Evolutionary conservation across 2,113 vertebrate species (phyloP).

Genomic region (Neopipo cinnamomea): DNA sequence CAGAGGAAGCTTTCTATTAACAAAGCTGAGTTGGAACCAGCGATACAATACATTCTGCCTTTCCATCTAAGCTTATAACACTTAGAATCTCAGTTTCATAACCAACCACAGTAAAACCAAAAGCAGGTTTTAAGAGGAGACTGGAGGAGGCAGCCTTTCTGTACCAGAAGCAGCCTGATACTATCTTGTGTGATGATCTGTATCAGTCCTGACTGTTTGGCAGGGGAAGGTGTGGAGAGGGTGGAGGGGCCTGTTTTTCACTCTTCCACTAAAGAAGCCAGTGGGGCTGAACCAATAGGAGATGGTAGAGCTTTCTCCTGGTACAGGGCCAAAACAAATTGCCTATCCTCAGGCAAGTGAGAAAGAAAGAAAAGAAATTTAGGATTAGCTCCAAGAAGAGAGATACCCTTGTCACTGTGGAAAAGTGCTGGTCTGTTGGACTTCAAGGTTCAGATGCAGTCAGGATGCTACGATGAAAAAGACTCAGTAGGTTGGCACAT

Average conservation of each 20-base stretch:
- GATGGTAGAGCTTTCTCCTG: background rate
- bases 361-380: background rate
- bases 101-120: background rate
- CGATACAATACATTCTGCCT: background rate
- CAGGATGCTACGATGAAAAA: background rate
- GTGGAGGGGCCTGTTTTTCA: background rate
- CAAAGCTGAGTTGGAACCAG: background rate
- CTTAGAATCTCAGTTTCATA: background rate
- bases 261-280: background rate
- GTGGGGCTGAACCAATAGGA: background rate
- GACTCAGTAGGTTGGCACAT: background rate
- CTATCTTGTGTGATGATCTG: background rate
- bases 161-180: background rate
- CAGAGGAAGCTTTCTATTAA: background rate
- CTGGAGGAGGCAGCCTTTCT: background rate
- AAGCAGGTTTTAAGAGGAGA: background rate
- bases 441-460: background rate
- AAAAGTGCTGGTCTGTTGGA: background rate
- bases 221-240: background rate
- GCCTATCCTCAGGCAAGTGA: background rate
- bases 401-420: background rate
- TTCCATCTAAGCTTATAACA: background rate
- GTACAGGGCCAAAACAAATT: background rate
- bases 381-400: background rate
- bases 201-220: background rate